Percentiles rank a stretch among this genome's conserved stretches.
phyloP scores from a whole-genome alignment of 2,113 vertebrate genomes.

The Zootoca vivipara region DNA sequence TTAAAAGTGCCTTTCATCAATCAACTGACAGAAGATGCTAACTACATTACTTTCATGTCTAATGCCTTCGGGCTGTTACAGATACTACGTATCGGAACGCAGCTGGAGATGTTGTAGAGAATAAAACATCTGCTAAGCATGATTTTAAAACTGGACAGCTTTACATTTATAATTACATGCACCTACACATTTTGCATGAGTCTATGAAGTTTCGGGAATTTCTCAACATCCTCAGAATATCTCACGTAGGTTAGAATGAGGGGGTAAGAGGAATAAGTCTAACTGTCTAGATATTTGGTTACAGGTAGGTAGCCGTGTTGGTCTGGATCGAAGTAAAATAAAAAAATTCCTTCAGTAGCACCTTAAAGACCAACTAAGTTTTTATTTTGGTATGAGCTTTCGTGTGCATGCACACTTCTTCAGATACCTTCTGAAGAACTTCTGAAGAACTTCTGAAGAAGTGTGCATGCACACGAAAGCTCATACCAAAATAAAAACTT shows the following conservation, averaged over 20 bases:
- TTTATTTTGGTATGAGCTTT: no score
- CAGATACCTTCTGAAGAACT: no score
- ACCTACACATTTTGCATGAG: neutral
- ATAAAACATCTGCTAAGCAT: slow-evolving; percentile 24
- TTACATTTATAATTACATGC: neutral
- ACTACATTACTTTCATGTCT: neutral
- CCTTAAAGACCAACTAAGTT: no score
- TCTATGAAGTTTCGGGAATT: neutral
- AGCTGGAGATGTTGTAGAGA: neutral
- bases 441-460: no score
- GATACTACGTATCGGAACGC: slow-evolving; percentile 6
- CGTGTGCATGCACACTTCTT: no score
- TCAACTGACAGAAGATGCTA: slow-evolving; percentile 21
- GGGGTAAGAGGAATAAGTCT: neutral
- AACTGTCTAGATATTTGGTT: no score
- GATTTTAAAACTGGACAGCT: neutral
- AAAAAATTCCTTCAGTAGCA: no score
- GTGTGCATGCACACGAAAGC: no score
- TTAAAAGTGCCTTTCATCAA: slow-evolving; percentile 15
- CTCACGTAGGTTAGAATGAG: neutral
- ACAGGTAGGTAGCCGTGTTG: no score
- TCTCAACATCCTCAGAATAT: neutral
- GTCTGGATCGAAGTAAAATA: no score
- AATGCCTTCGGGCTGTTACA: neutral
- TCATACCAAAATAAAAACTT: no score